Evolutionary conservation across 2,113 vertebrate genomes (phyloP), one percentile per base, ranked within the genome.

Genomic region (Nothocercus nigrocapillus): DNA sequence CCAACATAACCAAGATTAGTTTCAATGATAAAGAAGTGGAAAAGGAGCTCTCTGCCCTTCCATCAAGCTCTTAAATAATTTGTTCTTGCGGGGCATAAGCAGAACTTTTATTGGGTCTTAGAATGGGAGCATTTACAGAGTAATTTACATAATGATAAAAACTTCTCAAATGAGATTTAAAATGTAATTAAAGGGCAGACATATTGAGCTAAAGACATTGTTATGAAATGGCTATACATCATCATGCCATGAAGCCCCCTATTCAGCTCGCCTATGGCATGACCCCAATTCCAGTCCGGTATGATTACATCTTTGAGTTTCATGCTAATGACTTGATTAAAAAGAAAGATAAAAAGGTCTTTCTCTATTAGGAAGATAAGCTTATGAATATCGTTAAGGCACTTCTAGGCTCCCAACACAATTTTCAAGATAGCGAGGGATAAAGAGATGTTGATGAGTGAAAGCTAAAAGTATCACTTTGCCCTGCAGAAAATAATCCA

Each of bases 311-410:
- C 95, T 96, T 94, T 84, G 96, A 93, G 76, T 95, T 97, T 98
- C 95, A 97, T 98, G 95, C 89, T 98, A 98, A 98, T 96, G 76
- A 97, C 76, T 96, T 96, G 97, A 97, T 98, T 97, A 96, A 95
- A 94, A 95, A 91, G 92, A 94, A 85, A 56, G 96, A 97, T 95
- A 97, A 96, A 97, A 96, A 97, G 69, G 94, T 96, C 89, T 81
- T 86, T 97, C 70, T 96, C 79, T 85, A 82, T 82, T 93, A 89
- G 75, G 95, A 94, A 97, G 91, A 96, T 95, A 97, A 98, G 96
- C 87, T 94, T 96, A 96, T 95, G 97, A 97, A 97, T 95, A 96
- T 93, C 74, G 96, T 94, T 97, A 97, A 93, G 76, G 93, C 54
- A 92, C 92, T 82, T 96, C 72, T 73, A 88, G 28, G 38, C 95